Evolutionary conservation across 2,888 invertebrate genomes (phyloP).

Genomic region (Drosophila rellima): DNA sequence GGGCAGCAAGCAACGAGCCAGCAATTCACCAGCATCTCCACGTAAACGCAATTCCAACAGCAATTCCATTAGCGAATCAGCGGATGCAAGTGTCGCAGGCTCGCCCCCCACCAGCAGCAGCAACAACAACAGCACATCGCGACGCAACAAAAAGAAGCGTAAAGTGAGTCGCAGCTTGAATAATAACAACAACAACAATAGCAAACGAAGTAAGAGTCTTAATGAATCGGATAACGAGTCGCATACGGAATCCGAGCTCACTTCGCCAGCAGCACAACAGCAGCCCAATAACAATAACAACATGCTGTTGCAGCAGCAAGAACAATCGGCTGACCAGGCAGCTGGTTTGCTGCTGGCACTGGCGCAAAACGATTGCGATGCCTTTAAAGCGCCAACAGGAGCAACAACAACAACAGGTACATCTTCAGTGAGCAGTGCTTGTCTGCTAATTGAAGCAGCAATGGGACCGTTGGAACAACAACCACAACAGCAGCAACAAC

Average conservation of each 20-base stretch:
- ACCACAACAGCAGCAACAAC: constrained; percentile 40
- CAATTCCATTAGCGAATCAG: constrained; percentile 52
- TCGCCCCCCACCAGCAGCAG: constrained; percentile 32
- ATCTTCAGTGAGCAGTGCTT: constrained; percentile 90
- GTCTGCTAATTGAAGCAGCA: constrained; percentile 93
- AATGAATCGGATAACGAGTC: constrained; percentile 70
- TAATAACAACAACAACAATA: constrained; percentile 78
- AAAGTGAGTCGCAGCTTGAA: constrained; percentile 77
- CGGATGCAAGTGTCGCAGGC: constrained; percentile 35
- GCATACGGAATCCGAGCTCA: constrained; percentile 90
- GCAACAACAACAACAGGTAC: constrained; percentile 10
- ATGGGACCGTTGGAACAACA: constrained; percentile 90
- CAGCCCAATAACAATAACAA: constrained; percentile 26
- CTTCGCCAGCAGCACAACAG: constrained; percentile 30
- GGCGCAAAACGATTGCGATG: constrained; percentile 85
- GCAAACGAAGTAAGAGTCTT: constrained; percentile 88
- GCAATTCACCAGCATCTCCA: constrained; percentile 76
- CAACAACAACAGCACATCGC: constrained; percentile 20
- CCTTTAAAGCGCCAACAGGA: constrained; percentile 50
- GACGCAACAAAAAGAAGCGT: constrained; percentile 83
- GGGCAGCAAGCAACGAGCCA: constrained; percentile 74
- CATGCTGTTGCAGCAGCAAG: constrained; percentile 34
- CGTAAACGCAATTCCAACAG: constrained; percentile 67
- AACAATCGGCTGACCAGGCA: constrained; percentile 85
- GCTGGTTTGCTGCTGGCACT: constrained; percentile 88